Evolutionary conservation across 1,140 invertebrate species (phyloP).

Genomic region (Nasonia vitripennis): DNA sequence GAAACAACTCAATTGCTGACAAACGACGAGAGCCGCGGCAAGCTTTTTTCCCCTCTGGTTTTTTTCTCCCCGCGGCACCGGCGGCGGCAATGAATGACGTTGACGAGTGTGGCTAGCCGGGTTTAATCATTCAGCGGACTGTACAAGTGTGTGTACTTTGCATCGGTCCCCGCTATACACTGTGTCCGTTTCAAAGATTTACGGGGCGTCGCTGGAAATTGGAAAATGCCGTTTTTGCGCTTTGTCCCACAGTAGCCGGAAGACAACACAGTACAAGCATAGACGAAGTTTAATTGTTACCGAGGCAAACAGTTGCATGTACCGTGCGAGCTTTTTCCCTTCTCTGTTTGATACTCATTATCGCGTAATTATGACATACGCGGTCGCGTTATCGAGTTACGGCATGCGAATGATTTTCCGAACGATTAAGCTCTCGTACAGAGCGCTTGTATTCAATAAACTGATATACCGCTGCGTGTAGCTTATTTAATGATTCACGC

Average conservation of each 20-base stretch:
- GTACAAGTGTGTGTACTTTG: slow-evolving; percentile 28
- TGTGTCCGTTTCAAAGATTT: slow-evolving; percentile 26
- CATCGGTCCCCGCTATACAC: background rate
- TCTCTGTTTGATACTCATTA: background rate
- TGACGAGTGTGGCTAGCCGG: slow-evolving; percentile 10
- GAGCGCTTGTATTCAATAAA: no score
- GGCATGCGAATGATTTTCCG: no score
- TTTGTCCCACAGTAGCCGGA: background rate
- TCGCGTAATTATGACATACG: background rate
- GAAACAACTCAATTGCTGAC: slow-evolving; percentile 1
- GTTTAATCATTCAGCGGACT: slow-evolving; percentile 31
- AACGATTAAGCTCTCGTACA: no score
- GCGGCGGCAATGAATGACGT: slow-evolving; percentile 25
- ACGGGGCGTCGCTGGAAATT: background rate
- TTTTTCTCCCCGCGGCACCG: background rate
- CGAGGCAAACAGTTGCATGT: background rate
- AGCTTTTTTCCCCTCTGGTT: background rate
- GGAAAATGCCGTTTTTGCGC: background rate
- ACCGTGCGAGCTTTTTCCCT: background rate
- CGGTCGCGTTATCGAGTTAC: no score
- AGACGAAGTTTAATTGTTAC: background rate
- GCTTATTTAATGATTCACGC: no score
- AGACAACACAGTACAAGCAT: background rate
- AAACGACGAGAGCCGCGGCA: background rate
- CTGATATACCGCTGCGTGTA: no score